A percentile compares a stretch with the other conserved stretches of the same genome.
Conservation (phyloP, 2,113 vertebrate species). For the Galeopterus variegatus region DNA sequence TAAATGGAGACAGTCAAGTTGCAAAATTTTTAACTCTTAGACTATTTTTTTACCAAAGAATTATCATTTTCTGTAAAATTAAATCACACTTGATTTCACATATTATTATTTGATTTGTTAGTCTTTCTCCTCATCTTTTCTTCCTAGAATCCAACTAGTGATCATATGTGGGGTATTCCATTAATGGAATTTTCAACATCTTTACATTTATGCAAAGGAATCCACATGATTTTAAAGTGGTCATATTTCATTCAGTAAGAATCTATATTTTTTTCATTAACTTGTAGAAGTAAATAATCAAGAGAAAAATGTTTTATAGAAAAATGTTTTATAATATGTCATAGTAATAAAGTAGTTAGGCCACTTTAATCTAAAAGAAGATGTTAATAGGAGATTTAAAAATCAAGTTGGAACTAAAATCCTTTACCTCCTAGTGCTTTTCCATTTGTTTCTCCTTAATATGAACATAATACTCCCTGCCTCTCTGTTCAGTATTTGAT, state of each 20-base stretch:
- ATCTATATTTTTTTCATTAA: conserved; percentile 43
- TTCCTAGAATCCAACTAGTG: background rate
- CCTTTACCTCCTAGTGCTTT: conserved; percentile 74
- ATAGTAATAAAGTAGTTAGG: background rate
- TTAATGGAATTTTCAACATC: background rate
- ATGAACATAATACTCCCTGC: conserved; percentile 84
- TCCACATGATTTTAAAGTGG: background rate
- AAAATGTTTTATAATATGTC: too few species aligned
- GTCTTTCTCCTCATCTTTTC: background rate
- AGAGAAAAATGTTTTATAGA: background rate
- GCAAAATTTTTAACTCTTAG: background rate
- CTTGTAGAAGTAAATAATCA: background rate
- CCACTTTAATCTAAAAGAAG: conserved; percentile 43
- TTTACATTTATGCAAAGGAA: background rate
- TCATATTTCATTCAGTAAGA: conserved; percentile 20
- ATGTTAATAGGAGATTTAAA: conserved; percentile 69
- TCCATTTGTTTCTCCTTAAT: conserved; percentile 82
- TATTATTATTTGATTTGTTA: conserved; percentile 22
- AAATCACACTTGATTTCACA: conserved; percentile 39
- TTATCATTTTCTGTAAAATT: conserved; percentile 39
- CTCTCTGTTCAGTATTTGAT: conserved; percentile 84
- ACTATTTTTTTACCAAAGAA: conserved; percentile 59
- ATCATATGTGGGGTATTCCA: background rate
- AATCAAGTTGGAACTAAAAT: conserved; percentile 83
- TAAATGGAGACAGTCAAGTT: background rate